phyloP scores from a whole-genome alignment of 1,140 invertebrate species.

The Pentalonia nigronervosa region DNA sequence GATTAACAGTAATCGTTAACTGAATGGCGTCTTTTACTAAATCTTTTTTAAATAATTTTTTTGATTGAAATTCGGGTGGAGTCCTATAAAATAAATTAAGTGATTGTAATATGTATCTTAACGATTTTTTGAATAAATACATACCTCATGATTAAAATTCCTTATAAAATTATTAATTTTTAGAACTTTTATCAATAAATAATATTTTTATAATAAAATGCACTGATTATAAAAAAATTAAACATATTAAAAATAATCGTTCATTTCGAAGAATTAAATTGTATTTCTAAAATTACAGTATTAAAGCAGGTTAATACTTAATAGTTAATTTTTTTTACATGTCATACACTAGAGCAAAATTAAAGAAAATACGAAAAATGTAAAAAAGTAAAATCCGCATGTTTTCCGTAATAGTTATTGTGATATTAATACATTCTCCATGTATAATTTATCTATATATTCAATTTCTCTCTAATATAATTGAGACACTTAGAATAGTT shows the following conservation, averaged over 20 bases:
- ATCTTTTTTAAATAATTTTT: background rate
- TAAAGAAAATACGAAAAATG: background rate
- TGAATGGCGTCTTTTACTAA: conserved; percentile 51
- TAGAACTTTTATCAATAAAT: background rate
- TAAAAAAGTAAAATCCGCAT: background rate
- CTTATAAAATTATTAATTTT: background rate
- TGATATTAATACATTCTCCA: background rate
- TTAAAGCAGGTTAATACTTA: background rate
- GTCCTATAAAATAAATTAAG: background rate
- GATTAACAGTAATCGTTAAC: conserved; percentile 38
- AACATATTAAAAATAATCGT: background rate
- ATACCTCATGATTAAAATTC: conserved; percentile 41
- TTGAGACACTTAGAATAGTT: background rate
- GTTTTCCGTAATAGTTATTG: background rate
- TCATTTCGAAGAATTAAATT: background rate
- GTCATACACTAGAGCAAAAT: background rate
- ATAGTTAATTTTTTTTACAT: background rate
- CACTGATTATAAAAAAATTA: background rate
- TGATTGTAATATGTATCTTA: background rate
- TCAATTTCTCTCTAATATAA: background rate
- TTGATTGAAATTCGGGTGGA: conserved; percentile 20
- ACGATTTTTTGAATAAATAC: background rate
- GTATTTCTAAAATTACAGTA: too few relatives aligned
- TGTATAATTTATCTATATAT: background rate
- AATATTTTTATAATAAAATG: background rate